A percentile compares a stretch with the other conserved stretches of the same genome.
phyloP scores from a whole-genome alignment of 2,888 invertebrate genomes.

The Morpho deidamia region DNA sequence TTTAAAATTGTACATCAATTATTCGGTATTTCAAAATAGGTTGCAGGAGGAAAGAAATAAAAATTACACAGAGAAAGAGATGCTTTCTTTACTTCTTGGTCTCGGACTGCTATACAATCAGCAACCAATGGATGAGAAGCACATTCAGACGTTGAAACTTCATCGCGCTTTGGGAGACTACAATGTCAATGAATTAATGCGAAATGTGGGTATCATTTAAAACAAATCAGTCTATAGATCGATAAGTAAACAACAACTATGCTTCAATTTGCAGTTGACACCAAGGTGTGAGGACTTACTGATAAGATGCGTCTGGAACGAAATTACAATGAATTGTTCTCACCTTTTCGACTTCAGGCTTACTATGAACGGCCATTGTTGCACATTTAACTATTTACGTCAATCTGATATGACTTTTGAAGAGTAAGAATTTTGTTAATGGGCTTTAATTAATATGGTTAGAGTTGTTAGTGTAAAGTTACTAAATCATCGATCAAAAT shows the following conservation, averaged over 20 bases:
- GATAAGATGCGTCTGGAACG: constrained; percentile 71
- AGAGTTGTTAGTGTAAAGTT: no score
- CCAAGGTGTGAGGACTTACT: constrained; percentile 70
- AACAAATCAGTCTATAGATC: not conserved
- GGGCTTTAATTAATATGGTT: no score
- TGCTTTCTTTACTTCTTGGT: constrained; percentile 52
- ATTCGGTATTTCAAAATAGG: constrained; percentile 28
- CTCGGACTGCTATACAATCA: constrained; percentile 59
- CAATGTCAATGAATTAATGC: constrained; percentile 55
- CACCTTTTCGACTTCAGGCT: constrained; percentile 74
- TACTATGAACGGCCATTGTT: constrained; percentile 79
- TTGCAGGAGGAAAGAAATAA: constrained; percentile 53
- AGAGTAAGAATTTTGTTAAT: constrained; percentile 39
- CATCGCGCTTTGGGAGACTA: constrained; percentile 63
- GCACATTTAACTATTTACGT: constrained; percentile 78
- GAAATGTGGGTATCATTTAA: constrained; percentile 42
- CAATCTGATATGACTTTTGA: constrained; percentile 51
- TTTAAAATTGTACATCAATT: no score
- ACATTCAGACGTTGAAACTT: constrained; percentile 40
- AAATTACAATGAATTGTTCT: constrained; percentile 52
- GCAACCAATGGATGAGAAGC: constrained; percentile 39
- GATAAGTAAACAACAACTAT: no score
- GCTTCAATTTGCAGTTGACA: constrained; percentile 46
- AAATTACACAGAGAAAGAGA: constrained; percentile 49
- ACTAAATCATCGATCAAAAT: no score